Conservation (phyloP, 92 coral and sea anemone genomes). For the Scolanthus callimorphus region DNA sequence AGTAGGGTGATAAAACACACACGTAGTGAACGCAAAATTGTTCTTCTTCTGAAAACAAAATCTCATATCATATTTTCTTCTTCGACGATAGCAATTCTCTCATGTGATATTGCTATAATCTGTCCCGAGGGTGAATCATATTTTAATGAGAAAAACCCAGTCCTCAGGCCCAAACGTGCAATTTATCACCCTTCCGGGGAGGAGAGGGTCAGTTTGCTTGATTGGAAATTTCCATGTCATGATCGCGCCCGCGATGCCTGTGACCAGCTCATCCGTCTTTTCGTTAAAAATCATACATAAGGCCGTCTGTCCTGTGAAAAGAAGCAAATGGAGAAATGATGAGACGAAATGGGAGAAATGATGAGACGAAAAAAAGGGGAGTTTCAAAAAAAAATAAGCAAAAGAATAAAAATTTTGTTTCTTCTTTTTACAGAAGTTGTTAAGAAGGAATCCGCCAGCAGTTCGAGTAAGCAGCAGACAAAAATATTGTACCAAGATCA, state of each 20-base stretch:
- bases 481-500: too few species aligned
- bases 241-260: slow-evolving; percentile 81
- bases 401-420: too few species aligned
- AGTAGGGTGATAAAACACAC: slow-evolving; percentile 80
- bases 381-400: too few species aligned
- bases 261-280: slow-evolving; percentile 74
- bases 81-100: slow-evolving; percentile 71
- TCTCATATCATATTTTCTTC: slow-evolving; percentile 40
- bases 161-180: slow-evolving; percentile 73
- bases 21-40: slow-evolving; percentile 76
- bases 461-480: too few species aligned
- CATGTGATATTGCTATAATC: slow-evolving; percentile 71
- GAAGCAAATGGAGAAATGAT: background rate
- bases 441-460: too few species aligned
- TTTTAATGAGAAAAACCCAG: slow-evolving; percentile 74
- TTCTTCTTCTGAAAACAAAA: slow-evolving; percentile 64
- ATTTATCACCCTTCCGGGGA: slow-evolving; percentile 67
- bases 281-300: slow-evolving; percentile 78
- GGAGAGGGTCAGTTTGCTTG: slow-evolving; percentile 83
- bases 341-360: too few species aligned
- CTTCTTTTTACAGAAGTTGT: too few species aligned
- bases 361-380: too few species aligned
- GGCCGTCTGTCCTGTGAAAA: slow-evolving; percentile 39
- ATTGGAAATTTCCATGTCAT: slow-evolving; percentile 90
- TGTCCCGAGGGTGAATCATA: slow-evolving; percentile 63